Conservation (phyloP, 2,797 vertebrate species). For the Cuculus canorus region DNA sequence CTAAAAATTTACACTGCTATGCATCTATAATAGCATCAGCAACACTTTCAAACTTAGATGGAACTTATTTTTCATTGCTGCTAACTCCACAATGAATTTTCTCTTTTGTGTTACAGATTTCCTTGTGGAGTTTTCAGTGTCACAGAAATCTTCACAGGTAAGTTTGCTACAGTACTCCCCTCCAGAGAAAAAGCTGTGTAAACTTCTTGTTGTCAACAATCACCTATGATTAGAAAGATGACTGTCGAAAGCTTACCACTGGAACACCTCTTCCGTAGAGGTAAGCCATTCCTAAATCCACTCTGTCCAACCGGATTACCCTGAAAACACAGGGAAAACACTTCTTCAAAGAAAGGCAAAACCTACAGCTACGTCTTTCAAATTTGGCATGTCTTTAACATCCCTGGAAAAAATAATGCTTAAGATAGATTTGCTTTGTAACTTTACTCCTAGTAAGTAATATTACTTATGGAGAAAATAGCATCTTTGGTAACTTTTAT, state of each 20-base stretch:
- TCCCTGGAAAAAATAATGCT: not conserved
- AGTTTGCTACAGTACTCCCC: not conserved
- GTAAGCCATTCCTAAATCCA: slow-evolving; percentile 98
- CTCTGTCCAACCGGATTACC: slow-evolving; percentile 98
- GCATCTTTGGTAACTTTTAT: not conserved
- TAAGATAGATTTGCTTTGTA: not conserved
- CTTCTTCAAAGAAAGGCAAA: not conserved
- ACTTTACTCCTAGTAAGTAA: not conserved
- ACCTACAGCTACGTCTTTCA: not conserved
- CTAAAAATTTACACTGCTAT: not conserved
- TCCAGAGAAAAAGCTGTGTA: not conserved
- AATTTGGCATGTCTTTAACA: not conserved
- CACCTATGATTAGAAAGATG: not conserved
- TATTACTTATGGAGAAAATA: not conserved
- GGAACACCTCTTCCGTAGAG: slow-evolving; percentile 95
- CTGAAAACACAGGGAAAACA: slow-evolving; percentile 75
- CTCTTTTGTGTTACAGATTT: not conserved
- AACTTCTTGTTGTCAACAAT: not conserved
- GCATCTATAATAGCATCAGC: not conserved
- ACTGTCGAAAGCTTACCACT: slow-evolving; percentile 84
- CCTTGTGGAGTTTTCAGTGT: not conserved
- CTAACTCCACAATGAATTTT: not conserved
- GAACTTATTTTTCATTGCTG: not conserved
- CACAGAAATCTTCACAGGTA: not conserved
- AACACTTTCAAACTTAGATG: not conserved